phyloP scores from a whole-genome alignment of 2,113 vertebrate genomes.

The Candoia aspera region DNA sequence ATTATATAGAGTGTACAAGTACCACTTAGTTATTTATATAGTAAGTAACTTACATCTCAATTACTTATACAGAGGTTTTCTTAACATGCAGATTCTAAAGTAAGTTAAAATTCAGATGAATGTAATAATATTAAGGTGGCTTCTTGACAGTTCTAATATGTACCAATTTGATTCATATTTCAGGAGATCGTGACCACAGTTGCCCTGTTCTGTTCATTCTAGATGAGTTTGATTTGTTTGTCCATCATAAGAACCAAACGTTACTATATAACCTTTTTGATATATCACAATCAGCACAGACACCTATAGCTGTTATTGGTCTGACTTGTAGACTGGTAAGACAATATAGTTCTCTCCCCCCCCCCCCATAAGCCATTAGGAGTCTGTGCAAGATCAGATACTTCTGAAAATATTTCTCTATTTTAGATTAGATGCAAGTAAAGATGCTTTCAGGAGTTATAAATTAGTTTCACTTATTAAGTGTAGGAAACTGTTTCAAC shows the following conservation, averaged over 20 bases:
- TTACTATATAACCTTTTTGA: constrained; percentile 97
- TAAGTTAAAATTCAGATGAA: background rate
- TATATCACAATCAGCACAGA: constrained; percentile 93
- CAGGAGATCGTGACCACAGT: constrained; percentile 87
- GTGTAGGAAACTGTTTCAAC: background rate
- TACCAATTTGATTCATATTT: constrained; percentile 13
- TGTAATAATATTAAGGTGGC: background rate
- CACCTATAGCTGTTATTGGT: constrained; percentile 90
- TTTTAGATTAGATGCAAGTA: background rate
- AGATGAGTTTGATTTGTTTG: constrained; percentile 97
- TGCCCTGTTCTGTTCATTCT: constrained; percentile 89
- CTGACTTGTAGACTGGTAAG: constrained; percentile 93
- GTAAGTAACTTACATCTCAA: background rate
- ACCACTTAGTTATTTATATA: background rate
- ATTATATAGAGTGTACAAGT: background rate
- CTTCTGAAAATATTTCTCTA: background rate
- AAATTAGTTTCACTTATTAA: background rate
- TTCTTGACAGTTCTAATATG: background rate
- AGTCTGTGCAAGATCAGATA: background rate
- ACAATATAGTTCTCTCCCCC: background rate
- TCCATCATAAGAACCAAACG: constrained; percentile 96
- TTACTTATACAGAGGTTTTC: background rate
- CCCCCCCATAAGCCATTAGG: background rate
- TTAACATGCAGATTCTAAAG: background rate
- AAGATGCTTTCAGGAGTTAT: background rate